A percentile compares a stretch with the other conserved stretches of the same genome.
phyloP scores from a whole-genome alignment of 2,888 invertebrate genomes.

The Conchocele bisecta region DNA sequence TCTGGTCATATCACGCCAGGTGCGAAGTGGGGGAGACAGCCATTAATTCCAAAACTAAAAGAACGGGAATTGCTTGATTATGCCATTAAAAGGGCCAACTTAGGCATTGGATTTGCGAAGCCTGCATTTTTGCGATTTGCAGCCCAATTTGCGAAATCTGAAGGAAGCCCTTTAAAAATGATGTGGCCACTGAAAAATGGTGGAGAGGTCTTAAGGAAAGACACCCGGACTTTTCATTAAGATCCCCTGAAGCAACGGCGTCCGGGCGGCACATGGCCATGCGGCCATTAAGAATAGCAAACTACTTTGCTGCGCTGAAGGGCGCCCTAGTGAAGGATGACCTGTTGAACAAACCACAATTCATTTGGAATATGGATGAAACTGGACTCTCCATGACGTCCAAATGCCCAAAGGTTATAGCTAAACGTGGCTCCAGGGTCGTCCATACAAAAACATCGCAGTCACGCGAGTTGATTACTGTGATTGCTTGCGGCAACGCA shows the following conservation, averaged over 20 bases:
- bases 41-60: too few species aligned
- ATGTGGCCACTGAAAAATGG: conserved; percentile 25
- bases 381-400: conserved; percentile 14
- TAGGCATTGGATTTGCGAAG: conserved; percentile 24
- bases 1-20: too few species aligned
- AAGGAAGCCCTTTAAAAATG: conserved; percentile 19
- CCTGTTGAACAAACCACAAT: not conserved
- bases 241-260: conserved; percentile 31
- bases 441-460: conserved; percentile 23
- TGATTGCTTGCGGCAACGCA: conserved; percentile 51
- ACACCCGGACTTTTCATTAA: conserved; percentile 27
- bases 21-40: too few species aligned
- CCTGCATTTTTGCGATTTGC: conserved; percentile 19
- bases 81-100: conserved; percentile 15
- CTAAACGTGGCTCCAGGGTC: conserved; percentile 1
- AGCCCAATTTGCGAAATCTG: conserved; percentile 10
- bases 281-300: conserved; percentile 9
- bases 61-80: conserved; percentile 12
- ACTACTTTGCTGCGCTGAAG: conserved; percentile 15
- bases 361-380: conserved; percentile 49
- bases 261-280: conserved; percentile 25
- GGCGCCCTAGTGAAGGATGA: conserved; percentile 8
- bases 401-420: conserved; percentile 21
- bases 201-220: conserved; percentile 33
- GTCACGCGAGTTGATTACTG: conserved; percentile 21